Percentiles rank a stretch among this genome's conserved stretches.
phyloP scores from a whole-genome alignment of 2,797 vertebrate species.

The Avahi laniger region DNA sequence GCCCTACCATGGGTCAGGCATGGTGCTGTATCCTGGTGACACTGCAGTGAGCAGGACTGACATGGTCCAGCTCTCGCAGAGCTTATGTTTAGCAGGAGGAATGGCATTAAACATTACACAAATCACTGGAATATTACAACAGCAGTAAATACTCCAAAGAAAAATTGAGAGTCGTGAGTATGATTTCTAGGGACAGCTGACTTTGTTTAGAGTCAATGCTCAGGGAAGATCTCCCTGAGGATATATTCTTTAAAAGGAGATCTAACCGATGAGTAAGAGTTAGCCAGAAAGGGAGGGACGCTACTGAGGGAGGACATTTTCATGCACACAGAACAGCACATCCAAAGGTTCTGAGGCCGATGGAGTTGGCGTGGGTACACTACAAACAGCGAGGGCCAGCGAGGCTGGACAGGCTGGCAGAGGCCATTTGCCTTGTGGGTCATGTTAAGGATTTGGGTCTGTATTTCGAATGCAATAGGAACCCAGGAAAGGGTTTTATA shows the following conservation, averaged over 20 bases:
- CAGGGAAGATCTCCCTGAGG: not conserved
- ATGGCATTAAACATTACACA: not conserved
- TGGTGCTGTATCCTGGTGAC: not conserved
- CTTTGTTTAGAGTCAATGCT: not conserved
- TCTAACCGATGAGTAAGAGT: not conserved
- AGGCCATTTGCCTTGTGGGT: not conserved
- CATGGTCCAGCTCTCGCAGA: accelerated
- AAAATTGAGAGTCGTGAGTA: not conserved
- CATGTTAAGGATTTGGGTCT: not conserved
- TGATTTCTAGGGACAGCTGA: not conserved
- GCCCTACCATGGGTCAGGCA: not conserved
- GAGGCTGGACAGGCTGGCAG: not conserved
- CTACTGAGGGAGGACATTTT: not conserved
- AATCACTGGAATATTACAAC: not conserved
- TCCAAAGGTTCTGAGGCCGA: not conserved
- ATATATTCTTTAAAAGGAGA: not conserved
- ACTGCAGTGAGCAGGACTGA: not conserved
- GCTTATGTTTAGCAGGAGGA: not conserved
- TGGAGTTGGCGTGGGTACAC: too few relatives aligned
- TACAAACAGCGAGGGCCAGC: not conserved
- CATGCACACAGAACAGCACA: not conserved
- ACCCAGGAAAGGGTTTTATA: not conserved
- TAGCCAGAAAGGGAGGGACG: not conserved
- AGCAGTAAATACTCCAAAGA: not conserved
- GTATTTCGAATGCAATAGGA: not conserved